Evolutionary conservation across 1,140 invertebrate genomes (phyloP), one percentile per base, ranked within the genome.

Genomic region (Hestina assimilis): DNA sequence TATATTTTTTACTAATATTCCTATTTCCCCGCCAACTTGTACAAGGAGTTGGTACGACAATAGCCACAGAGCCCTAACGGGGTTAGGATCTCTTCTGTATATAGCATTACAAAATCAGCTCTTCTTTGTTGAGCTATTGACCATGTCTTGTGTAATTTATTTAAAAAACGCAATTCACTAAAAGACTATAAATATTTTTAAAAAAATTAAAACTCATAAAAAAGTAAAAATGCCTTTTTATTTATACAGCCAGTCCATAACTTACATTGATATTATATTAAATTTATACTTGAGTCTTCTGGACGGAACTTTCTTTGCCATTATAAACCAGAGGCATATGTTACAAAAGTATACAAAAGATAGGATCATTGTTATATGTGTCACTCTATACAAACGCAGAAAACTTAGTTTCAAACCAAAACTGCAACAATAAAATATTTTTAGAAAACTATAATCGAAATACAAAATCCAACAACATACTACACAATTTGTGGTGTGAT

Each of bases 291-390:
- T 63, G 8, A 77, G 26, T 20, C 55, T 59, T 63, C 69, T 79
- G 59, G 75, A 69, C 55, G 72, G 66, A 20, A 59, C 42, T 69
- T 76, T 80, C 56, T 78, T 84, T 33, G 68, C 70, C 75, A 83
- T 85, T 55, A 83, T 67, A 60, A 79, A 88, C 84, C 81, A 88
- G 9, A 86, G 64, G 47, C 75, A 80, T 7, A 83, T 68, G 53
- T 88, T 88, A 66, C 79, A 86, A 67, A 86, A 87, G 54, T 84
- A 83, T 9, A 82, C 67, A 23, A 88, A 59, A 24, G 74, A 70
- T 15, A 88, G 60, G 14, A 86, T 59, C 72, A 88, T 86, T 35
- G 81, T 78, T n/a, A 88, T 66, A 63, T 88, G 81, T 75, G 80
- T 79, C 50, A 86, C 50, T 11, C 72, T 70, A 55, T 77, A 83